Percentiles rank a stretch among this genome's conserved stretches.
Conservation (phyloP, 2,888 invertebrate species). For the Drosophila acutilabella region DNA sequence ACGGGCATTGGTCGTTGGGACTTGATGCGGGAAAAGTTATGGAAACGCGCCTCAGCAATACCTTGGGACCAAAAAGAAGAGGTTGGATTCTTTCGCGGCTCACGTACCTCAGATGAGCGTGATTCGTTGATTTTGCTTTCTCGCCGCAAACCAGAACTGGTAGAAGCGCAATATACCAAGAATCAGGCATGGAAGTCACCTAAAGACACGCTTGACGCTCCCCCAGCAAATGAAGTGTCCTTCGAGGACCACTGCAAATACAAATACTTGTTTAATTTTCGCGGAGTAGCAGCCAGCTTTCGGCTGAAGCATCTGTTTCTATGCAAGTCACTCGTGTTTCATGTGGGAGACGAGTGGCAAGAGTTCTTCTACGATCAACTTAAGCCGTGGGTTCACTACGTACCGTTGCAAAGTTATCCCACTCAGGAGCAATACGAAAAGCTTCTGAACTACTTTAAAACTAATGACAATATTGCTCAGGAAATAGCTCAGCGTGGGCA, state of each 20-base stretch:
- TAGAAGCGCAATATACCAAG: constrained; percentile 97
- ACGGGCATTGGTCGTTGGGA: constrained; percentile 98
- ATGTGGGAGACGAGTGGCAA: constrained; percentile 96
- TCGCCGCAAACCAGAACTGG: constrained; percentile 89
- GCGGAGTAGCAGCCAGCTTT: constrained; percentile 98
- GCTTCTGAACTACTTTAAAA: constrained; percentile 90
- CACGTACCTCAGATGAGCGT: constrained; percentile 95
- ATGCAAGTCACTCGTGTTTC: constrained; percentile 96
- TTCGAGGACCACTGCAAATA: constrained; percentile 97
- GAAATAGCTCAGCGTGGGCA: constrained; percentile 94
- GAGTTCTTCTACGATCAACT: constrained; percentile 97
- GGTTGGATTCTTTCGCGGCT: constrained; percentile 95
- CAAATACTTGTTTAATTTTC: constrained; percentile 97
- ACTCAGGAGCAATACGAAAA: constrained; percentile 89
- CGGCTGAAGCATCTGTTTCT: constrained; percentile 97
- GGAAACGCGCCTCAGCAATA: constrained; percentile 87
- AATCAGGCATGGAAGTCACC: constrained; percentile 99
- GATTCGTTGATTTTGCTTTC: constrained; percentile 95
- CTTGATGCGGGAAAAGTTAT: constrained; percentile 90
- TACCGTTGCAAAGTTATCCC: constrained; percentile 91
- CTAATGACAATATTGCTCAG: constrained; percentile 90
- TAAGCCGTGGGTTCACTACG: constrained; percentile 98
- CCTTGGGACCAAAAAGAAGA: constrained; percentile 92
- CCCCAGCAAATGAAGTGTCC: constrained; percentile 94
- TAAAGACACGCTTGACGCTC: constrained; percentile 94